Evolutionary conservation across 2,888 invertebrate species (phyloP), one percentile per base, ranked within the genome.

Genomic region (Cyclophora albipunctata): DNA sequence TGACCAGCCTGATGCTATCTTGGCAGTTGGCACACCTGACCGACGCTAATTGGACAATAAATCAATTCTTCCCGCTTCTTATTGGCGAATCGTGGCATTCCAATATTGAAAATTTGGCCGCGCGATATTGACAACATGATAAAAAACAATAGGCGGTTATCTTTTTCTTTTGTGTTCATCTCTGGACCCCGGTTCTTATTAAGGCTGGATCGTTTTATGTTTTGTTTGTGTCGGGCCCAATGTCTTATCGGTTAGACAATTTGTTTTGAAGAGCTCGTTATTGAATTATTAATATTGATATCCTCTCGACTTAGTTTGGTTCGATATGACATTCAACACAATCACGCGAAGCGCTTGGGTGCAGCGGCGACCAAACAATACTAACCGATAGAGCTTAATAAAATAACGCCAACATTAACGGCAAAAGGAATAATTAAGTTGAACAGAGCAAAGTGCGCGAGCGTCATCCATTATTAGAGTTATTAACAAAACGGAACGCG

Each of bases 41-140:
- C 85, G 84, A 88, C 87, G 84, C 87, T 88, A 89, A 89, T 89
- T 89, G 89, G 87, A 86, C 87, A 89, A 89, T 89, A 88, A 88
- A 88, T 89, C 89, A 89, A 89, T 88, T 87, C 87, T 86, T 83
- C 79, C 80, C 81, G 85, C 84, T 87, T 88, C 86, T 88, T 88
- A 87, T 88, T 88, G 87, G 87, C 83, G 86, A 81, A 86, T 86
- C 84, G 83, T 80, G 81, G 85, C 87, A 85, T 88, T 88, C 87
- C 87, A 86, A 88, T 88, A 87, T 88, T 83, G 86, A 86, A 88
- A 87, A 88, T 88, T 88, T 87, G 87, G 87, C 86, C 86, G 86
- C 84, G 82, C 81, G 85, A 87, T 87, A 86, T 87, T 88, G 87
- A 87, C 87, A 84, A 86, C 84, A 85, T 85, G 87, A 87, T 87